These are phyloP conservation scores for Empidonax traillii DNA, from an alignment of 2,113 vertebrate species.

Conservation along the genomic window DNA sequence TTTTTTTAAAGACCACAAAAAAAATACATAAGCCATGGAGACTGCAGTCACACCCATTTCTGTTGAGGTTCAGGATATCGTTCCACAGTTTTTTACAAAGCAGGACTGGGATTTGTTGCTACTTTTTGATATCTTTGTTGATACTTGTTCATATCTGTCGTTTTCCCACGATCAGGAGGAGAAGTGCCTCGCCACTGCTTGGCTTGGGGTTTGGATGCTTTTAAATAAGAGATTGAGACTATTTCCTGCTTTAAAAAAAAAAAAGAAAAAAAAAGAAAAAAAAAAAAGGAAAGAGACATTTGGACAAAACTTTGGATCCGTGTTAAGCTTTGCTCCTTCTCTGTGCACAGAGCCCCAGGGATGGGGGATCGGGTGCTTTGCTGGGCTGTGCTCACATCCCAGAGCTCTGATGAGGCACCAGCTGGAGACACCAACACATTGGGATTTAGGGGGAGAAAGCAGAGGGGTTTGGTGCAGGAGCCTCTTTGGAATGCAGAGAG, in stretches of 20 bases:
- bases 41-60: neutral
- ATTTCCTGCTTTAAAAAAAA: neutral
- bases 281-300: neutral
- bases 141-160: neutral
- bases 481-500: neutral
- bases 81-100: rapidly evolving
- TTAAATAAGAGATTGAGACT: neutral
- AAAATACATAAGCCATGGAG: neutral
- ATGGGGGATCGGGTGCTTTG: neutral
- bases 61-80: neutral
- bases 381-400: neutral
- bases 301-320: neutral
- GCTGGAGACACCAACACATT: rapidly evolving
- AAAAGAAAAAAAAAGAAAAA: neutral
- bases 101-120: neutral
- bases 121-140: neutral
- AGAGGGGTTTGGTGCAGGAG: neutral
- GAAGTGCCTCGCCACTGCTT: rapidly evolving
- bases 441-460: neutral
- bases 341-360: neutral
- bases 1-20: neutral
- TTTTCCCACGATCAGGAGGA: rapidly evolving
- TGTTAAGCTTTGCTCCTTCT: neutral
- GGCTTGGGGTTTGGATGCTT: neutral
- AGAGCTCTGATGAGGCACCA: neutral